These are phyloP conservation scores for Ciconia maguari DNA, from an alignment of 2,113 vertebrate genomes.

Conservation along the genomic window DNA sequence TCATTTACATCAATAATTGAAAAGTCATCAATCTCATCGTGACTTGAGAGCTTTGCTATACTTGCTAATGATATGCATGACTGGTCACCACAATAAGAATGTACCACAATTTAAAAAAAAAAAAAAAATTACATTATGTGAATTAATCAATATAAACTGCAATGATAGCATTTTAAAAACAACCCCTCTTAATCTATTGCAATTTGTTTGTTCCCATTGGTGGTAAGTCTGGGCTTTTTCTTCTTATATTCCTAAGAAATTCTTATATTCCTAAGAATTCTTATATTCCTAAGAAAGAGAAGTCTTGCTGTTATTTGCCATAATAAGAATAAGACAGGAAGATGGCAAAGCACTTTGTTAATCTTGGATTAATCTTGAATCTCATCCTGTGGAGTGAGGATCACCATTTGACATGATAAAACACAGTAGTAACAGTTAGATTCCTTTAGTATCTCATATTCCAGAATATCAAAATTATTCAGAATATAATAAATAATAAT, in stretches of 20 bases:
- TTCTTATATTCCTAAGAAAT: background rate
- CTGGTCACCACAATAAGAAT: conserved; percentile 52
- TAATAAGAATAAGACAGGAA: background rate
- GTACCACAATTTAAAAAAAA: background rate
- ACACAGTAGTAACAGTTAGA: background rate
- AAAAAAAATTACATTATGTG: background rate
- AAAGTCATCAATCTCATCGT: conserved; percentile 64
- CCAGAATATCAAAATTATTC: background rate
- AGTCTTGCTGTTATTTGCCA: background rate
- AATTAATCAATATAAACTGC: conserved; percentile 60
- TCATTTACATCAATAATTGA: conserved; percentile 71
- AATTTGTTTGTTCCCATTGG: background rate
- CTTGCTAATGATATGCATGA: conserved; percentile 63
- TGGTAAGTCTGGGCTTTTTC: background rate
- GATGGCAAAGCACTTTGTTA: background rate
- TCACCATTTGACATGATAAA: background rate
- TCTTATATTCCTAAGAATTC: background rate
- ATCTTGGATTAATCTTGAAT: background rate
- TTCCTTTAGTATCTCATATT: background rate
- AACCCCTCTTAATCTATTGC: background rate
- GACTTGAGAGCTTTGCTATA: conserved; percentile 38
- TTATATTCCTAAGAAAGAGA: background rate
- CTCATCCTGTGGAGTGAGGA: background rate
- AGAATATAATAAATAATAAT: background rate
- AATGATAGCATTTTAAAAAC: conserved; percentile 17